Base-by-base conservation (phyloP, 1,140 invertebrate species). In the Octopus bimaculoides region DNA sequence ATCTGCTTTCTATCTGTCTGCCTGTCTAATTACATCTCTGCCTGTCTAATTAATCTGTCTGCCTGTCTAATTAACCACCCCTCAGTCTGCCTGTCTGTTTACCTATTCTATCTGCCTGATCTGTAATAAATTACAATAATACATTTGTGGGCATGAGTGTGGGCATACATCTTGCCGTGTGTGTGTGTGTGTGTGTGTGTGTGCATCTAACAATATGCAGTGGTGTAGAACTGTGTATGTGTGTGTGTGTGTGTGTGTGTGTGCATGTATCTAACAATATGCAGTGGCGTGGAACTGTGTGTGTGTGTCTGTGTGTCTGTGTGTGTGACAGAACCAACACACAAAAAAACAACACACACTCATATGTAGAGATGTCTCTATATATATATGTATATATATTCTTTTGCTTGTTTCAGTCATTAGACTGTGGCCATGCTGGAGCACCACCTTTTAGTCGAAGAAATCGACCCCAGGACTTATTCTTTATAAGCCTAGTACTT, bases 11-110 rank as follows among this genome's bases (percentile, higher is more conserved):
- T 14, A n/a, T 79, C 69, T 52, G 66, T 73, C 52, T 79, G n/a
- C 54, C 69, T 79, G 17, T 61, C 9, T 54, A 26, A 5, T 71
- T 79, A 6, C 55, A 52, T 75, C 3, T 75, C 69, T 75, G 3
- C 53, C 52, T 74, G 4, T 55, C 52, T n/a, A 10, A 12, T 75
- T 52, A 75, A n/a, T 79, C 53, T 79, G 20, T 79, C 78, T 79
- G 10, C 17, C 12, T 79, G 6, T 56, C 53, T 79, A 41, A 41
- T 41, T 41, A 41, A 41, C 26, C 26, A 41, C 3, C 78, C 54
- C 26, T 75, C 78, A 54, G 66, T 54, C 78, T 75, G 17, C 26
- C 53, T 79, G 6, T 75, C 78, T 79, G n/a, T 75, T 53, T 75
- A 17, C 73, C 41, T 52, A 17, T 14, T 54, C 73, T 79, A 17